Conservation (phyloP, 2,113 vertebrate species). For the Lanius collurio region DNA sequence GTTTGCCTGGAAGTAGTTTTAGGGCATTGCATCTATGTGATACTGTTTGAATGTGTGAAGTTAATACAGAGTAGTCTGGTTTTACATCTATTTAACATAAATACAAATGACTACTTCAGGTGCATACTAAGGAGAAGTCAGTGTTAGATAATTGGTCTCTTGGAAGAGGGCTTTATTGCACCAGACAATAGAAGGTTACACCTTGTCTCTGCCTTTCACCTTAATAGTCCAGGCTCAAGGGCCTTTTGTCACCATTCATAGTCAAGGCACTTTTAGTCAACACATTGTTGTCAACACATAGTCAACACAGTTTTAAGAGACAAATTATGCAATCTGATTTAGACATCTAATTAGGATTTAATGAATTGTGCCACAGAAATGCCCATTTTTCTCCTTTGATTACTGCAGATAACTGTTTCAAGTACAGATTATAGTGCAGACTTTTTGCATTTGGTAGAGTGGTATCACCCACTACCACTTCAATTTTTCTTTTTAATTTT, state of each 20-base stretch:
- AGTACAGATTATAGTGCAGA: background rate
- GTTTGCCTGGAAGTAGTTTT: background rate
- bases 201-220: background rate
- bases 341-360: conserved; percentile 15
- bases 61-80: background rate
- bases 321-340: background rate
- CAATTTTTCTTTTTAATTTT: background rate
- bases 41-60: background rate
- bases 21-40: background rate
- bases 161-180: conserved; percentile 1
- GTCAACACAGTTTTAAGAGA: background rate
- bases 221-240: background rate
- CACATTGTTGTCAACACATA: background rate
- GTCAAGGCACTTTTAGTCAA: background rate
- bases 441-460: background rate
- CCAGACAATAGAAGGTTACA: background rate
- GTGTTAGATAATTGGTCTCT: background rate
- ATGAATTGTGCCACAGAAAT: background rate
- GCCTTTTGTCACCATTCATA: background rate
- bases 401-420: background rate
- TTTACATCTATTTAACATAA: conserved; percentile 11
- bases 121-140: background rate
- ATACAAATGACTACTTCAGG: background rate
- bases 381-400: background rate
- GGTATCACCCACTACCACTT: background rate